phyloP scores from a whole-genome alignment of 2,888 invertebrate species.

The Dryomyza anilis region DNA sequence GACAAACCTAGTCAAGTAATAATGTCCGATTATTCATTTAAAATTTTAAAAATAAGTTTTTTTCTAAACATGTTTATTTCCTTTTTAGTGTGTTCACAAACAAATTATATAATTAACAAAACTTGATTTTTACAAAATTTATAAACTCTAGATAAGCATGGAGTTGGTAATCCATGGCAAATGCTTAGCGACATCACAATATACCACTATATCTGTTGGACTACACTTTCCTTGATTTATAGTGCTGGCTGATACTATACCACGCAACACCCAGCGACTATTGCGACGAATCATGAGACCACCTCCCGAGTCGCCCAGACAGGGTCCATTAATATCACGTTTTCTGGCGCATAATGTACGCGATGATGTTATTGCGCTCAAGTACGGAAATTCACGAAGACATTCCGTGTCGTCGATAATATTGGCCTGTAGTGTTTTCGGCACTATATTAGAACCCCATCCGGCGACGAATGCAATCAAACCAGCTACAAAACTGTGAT shows the following conservation, averaged over 20 bases:
- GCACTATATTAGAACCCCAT: conserved; percentile 63
- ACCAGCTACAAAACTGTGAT: conserved; percentile 53
- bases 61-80: no score
- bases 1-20: no score
- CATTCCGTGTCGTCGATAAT: conserved; percentile 64
- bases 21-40: no score
- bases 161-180: conserved; percentile 62
- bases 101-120: no score
- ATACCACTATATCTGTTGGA: conserved; percentile 68
- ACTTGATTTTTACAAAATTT: no score
- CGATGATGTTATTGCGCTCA: conserved; percentile 36
- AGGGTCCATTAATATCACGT: conserved; percentile 54
- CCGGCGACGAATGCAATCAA: conserved; percentile 63
- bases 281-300: conserved; percentile 62
- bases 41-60: no score
- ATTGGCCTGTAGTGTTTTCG: conserved; percentile 61
- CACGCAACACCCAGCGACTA: conserved; percentile 61
- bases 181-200: conserved; percentile 68
- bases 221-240: conserved; percentile 63
- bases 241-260: conserved; percentile 63
- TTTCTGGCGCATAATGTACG: conserved; percentile 56
- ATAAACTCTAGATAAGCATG: no score
- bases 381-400: conserved; percentile 58
- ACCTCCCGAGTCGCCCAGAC: conserved; percentile 68
- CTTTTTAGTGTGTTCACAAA: no score